phyloP scores from a whole-genome alignment of 2,797 vertebrate species.

The Phyllotis vaccarum region DNA sequence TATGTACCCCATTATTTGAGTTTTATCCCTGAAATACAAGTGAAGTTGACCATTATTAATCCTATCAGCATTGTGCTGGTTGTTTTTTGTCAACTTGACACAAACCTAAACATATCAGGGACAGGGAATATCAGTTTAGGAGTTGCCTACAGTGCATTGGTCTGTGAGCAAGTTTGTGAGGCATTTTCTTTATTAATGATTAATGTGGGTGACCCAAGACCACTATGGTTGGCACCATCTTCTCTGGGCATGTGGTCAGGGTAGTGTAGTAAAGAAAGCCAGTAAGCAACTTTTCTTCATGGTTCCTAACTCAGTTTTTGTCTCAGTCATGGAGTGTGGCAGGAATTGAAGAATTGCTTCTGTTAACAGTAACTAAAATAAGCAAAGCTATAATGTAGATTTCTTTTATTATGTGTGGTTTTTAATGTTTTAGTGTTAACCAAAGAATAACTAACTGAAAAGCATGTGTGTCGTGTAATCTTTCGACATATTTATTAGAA shows the following conservation, averaged over 20 bases:
- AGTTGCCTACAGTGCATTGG: background rate
- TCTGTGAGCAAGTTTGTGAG: background rate
- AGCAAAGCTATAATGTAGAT: background rate
- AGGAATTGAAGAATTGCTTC: background rate
- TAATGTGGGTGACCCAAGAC: background rate
- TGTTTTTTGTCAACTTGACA: background rate
- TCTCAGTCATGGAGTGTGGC: background rate
- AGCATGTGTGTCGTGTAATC: background rate
- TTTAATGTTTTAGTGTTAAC: slow-evolving; percentile 7
- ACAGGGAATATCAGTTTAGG: background rate
- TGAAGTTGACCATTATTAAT: background rate
- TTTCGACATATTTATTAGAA: background rate
- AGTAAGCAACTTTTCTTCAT: background rate
- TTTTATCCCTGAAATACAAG: background rate
- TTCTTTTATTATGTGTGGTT: background rate
- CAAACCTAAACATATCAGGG: background rate
- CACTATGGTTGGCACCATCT: background rate
- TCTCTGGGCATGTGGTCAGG: background rate
- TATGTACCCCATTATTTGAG: background rate
- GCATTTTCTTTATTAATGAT: background rate
- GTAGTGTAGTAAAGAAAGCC: background rate
- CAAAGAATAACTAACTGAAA: background rate
- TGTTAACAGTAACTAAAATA: background rate
- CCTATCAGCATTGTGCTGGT: background rate
- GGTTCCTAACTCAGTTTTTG: background rate